Base-by-base conservation (phyloP, 2,113 vertebrate species). In the Thinocorus orbignyianus region DNA sequence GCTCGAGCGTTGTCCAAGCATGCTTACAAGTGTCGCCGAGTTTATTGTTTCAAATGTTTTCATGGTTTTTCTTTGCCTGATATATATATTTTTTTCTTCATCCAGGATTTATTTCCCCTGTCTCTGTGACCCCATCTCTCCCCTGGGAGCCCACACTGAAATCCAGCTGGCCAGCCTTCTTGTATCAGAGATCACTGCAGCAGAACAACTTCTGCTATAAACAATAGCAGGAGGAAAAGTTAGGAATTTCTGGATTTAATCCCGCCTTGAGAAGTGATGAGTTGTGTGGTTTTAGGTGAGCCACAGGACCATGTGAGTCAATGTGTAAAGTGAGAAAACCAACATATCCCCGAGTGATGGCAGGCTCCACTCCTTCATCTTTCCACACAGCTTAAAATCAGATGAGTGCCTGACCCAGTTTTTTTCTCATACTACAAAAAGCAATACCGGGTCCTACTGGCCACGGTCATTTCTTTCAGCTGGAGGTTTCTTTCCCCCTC, bases 211-310 rank as follows among this genome's bases (percentile, higher is more conserved):
- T 42, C 76, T 39, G 52, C 60, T 15, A 72, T 41, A 81, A 91
- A 84, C 28, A 46, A 25, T 1, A 71, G 51, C 6, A 31, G 65
- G 73, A 88, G 64, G 42, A 86, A 83, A 74, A 93, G 39, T 64
- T 72, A 76, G 52, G 93, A 86, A 65, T 84, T 72, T 88, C 88
- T 86, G 85, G 24, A 68, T 42, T 90, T 88, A 51, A 90, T 88
- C 55, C 85, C 81, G 86, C 68, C 41, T 91, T 7, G 11, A 74
- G 80, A 66, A 74, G 41, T 3, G 20, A 79, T 1, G 4, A 84
- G 48, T 44, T 55, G 6, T 49, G 62, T 64, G 60, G 35, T 91
- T 93, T 66, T 90, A 86, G 72, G 77, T 81, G 77, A 96, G 54
- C 93, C 78, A 48, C 66, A 88, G 90, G 49, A 35, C 74, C 23